These are phyloP conservation scores for Scomber colias DNA, from an alignment of 2,113 vertebrate species.

Conservation along the genomic window DNA sequence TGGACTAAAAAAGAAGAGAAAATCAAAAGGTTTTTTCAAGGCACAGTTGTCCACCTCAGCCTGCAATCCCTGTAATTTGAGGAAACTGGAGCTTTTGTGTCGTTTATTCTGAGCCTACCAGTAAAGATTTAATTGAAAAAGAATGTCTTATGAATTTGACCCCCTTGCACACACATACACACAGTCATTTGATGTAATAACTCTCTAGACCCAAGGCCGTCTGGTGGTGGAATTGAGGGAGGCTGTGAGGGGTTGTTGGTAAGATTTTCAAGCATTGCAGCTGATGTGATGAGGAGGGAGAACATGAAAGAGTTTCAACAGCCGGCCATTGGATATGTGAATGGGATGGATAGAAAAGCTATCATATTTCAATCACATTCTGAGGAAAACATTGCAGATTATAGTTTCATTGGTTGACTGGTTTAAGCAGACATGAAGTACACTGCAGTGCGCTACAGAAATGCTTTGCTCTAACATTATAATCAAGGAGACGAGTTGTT, in stretches of 20 bases:
- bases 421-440: background rate
- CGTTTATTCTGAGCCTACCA: slow-evolving; percentile 61
- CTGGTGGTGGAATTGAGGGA: slow-evolving; percentile 44
- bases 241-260: slow-evolving; percentile 42
- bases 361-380: slow-evolving; percentile 21
- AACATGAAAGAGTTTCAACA: slow-evolving; percentile 37
- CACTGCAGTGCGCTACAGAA: slow-evolving; percentile 3
- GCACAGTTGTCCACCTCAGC: slow-evolving; percentile 42
- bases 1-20: slow-evolving; percentile 46
- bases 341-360: background rate
- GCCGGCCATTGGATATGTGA: slow-evolving; percentile 7
- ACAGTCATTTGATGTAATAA: slow-evolving; percentile 70
- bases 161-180: background rate
- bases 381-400: background rate
- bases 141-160: slow-evolving; percentile 66
- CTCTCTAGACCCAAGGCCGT: slow-evolving; percentile 60
- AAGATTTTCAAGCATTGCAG: slow-evolving; percentile 19
- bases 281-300: slow-evolving; percentile 38
- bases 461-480: slow-evolving; percentile 26
- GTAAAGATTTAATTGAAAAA: slow-evolving; percentile 76
- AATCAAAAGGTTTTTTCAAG: slow-evolving; percentile 54
- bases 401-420: slow-evolving; percentile 10
- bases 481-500: slow-evolving; percentile 39
- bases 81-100: slow-evolving; percentile 72
- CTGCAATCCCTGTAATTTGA: slow-evolving; percentile 71